Evolutionary conservation across 53 echinoderm and acorn worm genomes (phyloP).

Genomic region (Astropecten irregularis): DNA sequence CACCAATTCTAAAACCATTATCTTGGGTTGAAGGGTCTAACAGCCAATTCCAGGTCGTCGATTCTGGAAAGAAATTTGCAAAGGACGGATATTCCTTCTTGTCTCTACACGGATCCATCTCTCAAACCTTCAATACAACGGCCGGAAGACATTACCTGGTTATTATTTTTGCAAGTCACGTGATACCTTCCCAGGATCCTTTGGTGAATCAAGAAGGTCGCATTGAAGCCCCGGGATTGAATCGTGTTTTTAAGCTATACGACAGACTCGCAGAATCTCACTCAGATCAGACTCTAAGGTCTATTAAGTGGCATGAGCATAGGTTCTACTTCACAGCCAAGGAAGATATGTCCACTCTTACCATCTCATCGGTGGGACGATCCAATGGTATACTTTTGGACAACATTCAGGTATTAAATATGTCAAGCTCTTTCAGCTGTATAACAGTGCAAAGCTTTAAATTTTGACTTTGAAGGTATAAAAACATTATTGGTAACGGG

Average conservation of each 20-base stretch:
- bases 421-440: not conserved
- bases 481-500: not conserved
- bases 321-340: slow-evolving; percentile 57
- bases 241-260: slow-evolving; percentile 50
- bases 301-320: slow-evolving; percentile 45
- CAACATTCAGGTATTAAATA: slow-evolving; percentile 18
- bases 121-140: slow-evolving; percentile 19
- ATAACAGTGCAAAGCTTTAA: not conserved
- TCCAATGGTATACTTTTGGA: slow-evolving; percentile 45
- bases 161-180: slow-evolving; percentile 21
- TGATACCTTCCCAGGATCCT: slow-evolving; percentile 14
- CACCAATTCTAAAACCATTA: not conserved
- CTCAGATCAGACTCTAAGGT: not conserved
- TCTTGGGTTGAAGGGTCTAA: not conserved
- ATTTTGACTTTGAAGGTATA: too few relatives aligned
- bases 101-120: slow-evolving; percentile 30
- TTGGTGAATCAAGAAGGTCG: slow-evolving; percentile 52
- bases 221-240: slow-evolving; percentile 48
- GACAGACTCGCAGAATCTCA: not conserved
- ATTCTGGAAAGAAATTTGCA: not conserved
- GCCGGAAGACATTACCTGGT: slow-evolving; percentile 40
- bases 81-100: slow-evolving; percentile 33
- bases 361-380: slow-evolving; percentile 32
- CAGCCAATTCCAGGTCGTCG: not conserved
- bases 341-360: slow-evolving; percentile 21